Conservation (phyloP, 2,113 vertebrate genomes). For the Lasiurus borealis region DNA sequence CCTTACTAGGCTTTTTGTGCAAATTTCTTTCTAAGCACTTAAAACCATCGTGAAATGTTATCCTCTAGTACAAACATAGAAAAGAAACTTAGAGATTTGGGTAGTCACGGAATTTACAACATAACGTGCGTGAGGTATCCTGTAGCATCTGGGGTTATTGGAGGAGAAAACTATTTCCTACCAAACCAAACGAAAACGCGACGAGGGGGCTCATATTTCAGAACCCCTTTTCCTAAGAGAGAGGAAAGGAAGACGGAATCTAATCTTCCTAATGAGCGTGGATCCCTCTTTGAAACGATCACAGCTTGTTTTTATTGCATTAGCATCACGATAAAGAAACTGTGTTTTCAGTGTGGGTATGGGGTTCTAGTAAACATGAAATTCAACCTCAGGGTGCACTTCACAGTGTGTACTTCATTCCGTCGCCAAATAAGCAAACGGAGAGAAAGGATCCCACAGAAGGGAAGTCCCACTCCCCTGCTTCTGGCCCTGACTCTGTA, state of each 20-base stretch:
- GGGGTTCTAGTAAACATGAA: conserved; percentile 40
- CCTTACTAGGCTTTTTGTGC: neutral
- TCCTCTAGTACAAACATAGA: neutral
- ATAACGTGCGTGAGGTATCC: neutral
- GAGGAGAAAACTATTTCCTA: conserved; percentile 8
- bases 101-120: neutral
- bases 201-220: neutral
- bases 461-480: neutral
- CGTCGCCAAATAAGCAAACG: neutral
- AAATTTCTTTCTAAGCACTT: neutral
- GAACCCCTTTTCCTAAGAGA: neutral
- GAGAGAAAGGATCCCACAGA: neutral
- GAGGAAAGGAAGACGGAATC: neutral
- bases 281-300: conserved; percentile 47
- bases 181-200: neutral
- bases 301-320: conserved; percentile 48
- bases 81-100: conserved; percentile 2
- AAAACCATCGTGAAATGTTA: neutral
- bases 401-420: neutral
- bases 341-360: neutral
- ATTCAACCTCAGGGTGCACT: neutral
- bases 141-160: neutral
- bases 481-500: neutral
- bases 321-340: conserved; percentile 3
- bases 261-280: conserved; percentile 20